Base-by-base conservation (phyloP, 2,113 vertebrate species). In the Zosterops japonicus region DNA sequence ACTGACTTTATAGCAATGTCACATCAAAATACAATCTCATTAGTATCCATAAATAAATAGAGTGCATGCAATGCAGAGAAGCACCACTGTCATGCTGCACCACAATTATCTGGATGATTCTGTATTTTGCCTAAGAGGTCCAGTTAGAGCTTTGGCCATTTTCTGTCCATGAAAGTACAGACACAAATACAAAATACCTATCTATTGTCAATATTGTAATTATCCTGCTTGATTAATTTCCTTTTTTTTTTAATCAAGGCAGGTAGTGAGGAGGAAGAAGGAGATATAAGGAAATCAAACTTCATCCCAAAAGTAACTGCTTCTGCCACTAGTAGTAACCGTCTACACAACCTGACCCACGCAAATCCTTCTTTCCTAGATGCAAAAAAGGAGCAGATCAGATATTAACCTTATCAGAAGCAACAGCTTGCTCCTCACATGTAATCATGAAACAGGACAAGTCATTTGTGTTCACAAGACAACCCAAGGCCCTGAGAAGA, bases 11-110 rank as follows among this genome's bases (percentile, higher is more conserved):
- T 67, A 39, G 41, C 78, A 90, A 67, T 31, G 28, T 81, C 94
- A 95, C 68, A 93, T 67, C 52, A 94, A 87, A 95, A 94, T 18
- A 59, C 65, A 82, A 71, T 36, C 85, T 93, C 82, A 74, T 83
- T 83, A 95, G 35, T 52, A 59, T 20, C 68, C 74, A 44, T 63
- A 74, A 88, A 68, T 23, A 41, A 64, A 47, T 3, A 2, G 11
- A 91, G 28, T 33, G n/a, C 39, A 64, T 0, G 14, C 47, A 42
- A 29, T 14, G 35, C 41, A 83, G 41, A 91, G 41, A 69, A 57
- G 49, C 36, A 46, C 24, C 72, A 71, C 47, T 56, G 77, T 8
- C 36, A 55, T 11, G 9, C 71, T n/a, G 55, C 42, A 83, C 8
- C 11, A 57, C 35, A 76, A 24, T 25, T 64, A 61, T 8, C 25